phyloP scores from a whole-genome alignment of 2,797 vertebrate genomes.

The Ambastaia sidthimunki region DNA sequence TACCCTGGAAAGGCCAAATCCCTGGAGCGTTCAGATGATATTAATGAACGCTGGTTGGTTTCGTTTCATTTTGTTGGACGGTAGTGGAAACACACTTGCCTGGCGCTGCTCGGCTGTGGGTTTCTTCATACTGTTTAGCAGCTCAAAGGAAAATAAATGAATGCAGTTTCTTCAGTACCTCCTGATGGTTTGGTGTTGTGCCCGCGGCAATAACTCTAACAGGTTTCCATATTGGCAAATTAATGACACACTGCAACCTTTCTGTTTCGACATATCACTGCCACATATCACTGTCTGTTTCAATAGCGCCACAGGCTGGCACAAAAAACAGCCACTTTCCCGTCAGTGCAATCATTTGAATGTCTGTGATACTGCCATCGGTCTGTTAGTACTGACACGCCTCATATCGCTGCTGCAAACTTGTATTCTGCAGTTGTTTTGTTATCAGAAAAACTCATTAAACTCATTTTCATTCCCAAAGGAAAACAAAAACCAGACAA shows the following conservation, averaged over 20 bases:
- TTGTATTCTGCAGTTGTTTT: background rate
- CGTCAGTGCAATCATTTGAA: slow-evolving; percentile 17
- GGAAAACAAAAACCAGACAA: no score
- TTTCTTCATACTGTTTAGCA: slow-evolving; percentile 35
- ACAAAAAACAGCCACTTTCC: slow-evolving; percentile 9
- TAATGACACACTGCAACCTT: slow-evolving; percentile 40
- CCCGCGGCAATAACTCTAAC: slow-evolving; percentile 15
- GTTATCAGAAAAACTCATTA: background rate
- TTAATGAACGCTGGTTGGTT: slow-evolving; percentile 4
- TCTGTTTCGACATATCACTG: slow-evolving; percentile 27
- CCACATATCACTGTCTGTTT: slow-evolving; percentile 34
- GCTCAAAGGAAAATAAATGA: slow-evolving; percentile 54
- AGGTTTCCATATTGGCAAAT: slow-evolving; percentile 31
- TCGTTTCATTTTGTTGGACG: background rate
- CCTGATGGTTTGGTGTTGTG: slow-evolving; percentile 36
- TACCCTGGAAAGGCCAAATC: slow-evolving; percentile 24
- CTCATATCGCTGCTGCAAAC: slow-evolving; percentile 2
- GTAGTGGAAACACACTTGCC: background rate
- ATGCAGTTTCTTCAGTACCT: slow-evolving; percentile 29
- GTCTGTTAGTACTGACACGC: background rate
- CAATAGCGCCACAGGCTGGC: slow-evolving; percentile 2
- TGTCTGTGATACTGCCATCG: slow-evolving; percentile 10
- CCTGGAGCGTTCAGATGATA: slow-evolving; percentile 22
- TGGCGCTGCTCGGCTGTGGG: slow-evolving; percentile 34
- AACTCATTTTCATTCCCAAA: background rate